Evolutionary conservation across 2,113 vertebrate species (phyloP).

Genomic region (Sinocyclocheilus anshuiensis): DNA sequence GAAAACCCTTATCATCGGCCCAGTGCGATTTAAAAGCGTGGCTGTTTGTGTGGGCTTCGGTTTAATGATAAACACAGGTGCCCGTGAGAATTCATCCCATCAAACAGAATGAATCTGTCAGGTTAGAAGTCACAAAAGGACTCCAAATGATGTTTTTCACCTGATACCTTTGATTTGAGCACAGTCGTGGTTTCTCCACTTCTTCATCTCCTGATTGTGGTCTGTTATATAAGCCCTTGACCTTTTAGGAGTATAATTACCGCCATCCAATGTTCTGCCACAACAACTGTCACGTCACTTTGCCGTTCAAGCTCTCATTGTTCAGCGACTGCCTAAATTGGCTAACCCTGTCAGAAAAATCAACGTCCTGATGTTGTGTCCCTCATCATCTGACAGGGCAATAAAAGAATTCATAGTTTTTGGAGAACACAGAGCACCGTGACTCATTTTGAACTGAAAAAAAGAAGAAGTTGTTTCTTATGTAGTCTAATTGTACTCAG

Average conservation of each 20-base stretch:
- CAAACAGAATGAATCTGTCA: constrained; percentile 1
- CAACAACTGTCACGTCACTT: constrained; percentile 54
- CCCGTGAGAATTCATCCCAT: constrained; percentile 7
- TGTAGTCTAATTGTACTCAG: constrained; percentile 37
- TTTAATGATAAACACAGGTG: constrained; percentile 40
- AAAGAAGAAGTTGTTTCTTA: constrained; percentile 20
- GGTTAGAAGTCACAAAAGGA: constrained; percentile 1
- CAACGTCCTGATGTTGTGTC: not conserved
- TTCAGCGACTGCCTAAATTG: not conserved
- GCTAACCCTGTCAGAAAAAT: constrained; percentile 14
- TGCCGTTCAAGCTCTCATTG: constrained; percentile 20
- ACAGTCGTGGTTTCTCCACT: not conserved
- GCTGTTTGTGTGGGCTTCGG: constrained; percentile 37
- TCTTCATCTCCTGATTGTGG: constrained; percentile 40
- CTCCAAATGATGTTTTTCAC: not conserved
- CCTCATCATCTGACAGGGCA: not conserved
- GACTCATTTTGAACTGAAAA: constrained; percentile 48
- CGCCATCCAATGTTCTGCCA: constrained; percentile 39
- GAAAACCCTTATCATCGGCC: constrained; percentile 33
- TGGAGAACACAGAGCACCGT: constrained; percentile 19
- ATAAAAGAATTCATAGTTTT: not conserved
- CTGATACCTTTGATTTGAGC: not conserved
- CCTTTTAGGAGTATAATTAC: constrained; percentile 63
- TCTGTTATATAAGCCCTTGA: constrained; percentile 57
- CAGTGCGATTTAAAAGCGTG: constrained; percentile 4